Percentiles rank a stretch among this genome's conserved stretches.
phyloP scores from a whole-genome alignment of 2,113 vertebrate genomes.

The Cynopterus brachyotis region DNA sequence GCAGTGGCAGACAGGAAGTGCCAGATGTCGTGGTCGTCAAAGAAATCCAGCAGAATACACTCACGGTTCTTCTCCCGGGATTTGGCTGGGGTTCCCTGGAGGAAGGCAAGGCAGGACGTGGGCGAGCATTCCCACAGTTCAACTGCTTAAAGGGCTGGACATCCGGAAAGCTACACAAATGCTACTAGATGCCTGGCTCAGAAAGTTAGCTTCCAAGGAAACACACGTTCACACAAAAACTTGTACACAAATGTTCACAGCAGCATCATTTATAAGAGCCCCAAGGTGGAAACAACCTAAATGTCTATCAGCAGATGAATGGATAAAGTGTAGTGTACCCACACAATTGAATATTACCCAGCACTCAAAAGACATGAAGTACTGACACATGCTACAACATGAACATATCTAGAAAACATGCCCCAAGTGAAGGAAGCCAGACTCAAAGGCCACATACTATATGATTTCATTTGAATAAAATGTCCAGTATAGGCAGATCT shows the following conservation, averaged over 20 bases:
- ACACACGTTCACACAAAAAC: neutral
- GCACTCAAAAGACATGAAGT: neutral
- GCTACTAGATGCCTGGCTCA: neutral
- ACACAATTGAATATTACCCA: neutral
- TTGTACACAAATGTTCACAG: neutral
- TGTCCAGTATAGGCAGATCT: neutral
- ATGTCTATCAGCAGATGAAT: neutral
- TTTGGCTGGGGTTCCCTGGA: constrained; percentile 85
- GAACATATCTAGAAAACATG: neutral
- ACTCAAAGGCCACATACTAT: neutral
- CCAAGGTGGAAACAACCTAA: neutral
- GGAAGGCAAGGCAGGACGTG: neutral
- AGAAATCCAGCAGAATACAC: constrained; percentile 85
- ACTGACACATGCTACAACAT: too few species aligned
- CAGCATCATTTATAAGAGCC: neutral
- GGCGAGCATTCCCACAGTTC: neutral
- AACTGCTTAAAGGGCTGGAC: neutral
- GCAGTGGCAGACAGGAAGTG: constrained; percentile 88
- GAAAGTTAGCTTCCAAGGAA: neutral
- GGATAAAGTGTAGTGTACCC: neutral
- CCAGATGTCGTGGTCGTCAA: constrained; percentile 89
- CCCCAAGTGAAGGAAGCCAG: neutral
- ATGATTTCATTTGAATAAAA: neutral
- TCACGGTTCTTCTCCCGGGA: constrained; percentile 87
- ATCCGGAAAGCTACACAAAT: neutral